Evolutionary conservation across 2,888 invertebrate species (phyloP).

Genomic region (Calliopum simillimum): DNA sequence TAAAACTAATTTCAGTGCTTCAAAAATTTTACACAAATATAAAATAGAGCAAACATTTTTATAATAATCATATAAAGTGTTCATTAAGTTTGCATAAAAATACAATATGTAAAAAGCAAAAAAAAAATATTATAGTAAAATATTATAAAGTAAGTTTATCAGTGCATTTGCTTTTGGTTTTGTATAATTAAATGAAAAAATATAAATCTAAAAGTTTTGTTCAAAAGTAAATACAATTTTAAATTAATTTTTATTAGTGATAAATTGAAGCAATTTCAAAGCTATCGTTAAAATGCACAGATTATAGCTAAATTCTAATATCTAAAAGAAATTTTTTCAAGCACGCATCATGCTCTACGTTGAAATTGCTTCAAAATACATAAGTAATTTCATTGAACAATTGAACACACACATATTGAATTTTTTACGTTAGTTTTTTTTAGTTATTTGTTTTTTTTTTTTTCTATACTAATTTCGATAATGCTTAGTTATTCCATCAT

Average conservation of each 20-base stretch:
- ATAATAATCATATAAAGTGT: constrained; percentile 22
- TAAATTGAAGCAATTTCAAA: constrained; percentile 13
- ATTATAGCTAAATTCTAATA: too few relatives aligned
- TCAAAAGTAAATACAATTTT: not conserved
- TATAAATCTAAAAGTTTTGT: not conserved
- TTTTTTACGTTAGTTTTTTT: too few relatives aligned
- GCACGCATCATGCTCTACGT: too few relatives aligned
- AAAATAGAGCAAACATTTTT: constrained; percentile 27
- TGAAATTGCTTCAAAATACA: too few relatives aligned
- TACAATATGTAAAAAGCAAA: constrained; percentile 43
- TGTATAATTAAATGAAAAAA: constrained; percentile 37
- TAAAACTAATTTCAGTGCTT: constrained; percentile 17
- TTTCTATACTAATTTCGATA: not conserved
- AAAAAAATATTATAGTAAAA: constrained; percentile 39
- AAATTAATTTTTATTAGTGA: not conserved
- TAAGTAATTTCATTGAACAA: too few relatives aligned
- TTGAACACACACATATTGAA: too few relatives aligned
- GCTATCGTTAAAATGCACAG: not conserved
- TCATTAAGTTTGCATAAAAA: constrained; percentile 22
- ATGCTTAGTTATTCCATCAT: constrained; percentile 5
- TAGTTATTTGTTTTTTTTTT: not conserved
- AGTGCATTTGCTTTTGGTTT: constrained; percentile 4
- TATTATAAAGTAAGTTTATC: constrained; percentile 28
- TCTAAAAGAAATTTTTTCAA: too few relatives aligned
- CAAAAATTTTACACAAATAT: constrained; percentile 2